Evolutionary conservation across 2,797 vertebrate species (phyloP), one percentile per base, ranked within the genome.

Genomic region (Aselliscus stoliczkanus): DNA sequence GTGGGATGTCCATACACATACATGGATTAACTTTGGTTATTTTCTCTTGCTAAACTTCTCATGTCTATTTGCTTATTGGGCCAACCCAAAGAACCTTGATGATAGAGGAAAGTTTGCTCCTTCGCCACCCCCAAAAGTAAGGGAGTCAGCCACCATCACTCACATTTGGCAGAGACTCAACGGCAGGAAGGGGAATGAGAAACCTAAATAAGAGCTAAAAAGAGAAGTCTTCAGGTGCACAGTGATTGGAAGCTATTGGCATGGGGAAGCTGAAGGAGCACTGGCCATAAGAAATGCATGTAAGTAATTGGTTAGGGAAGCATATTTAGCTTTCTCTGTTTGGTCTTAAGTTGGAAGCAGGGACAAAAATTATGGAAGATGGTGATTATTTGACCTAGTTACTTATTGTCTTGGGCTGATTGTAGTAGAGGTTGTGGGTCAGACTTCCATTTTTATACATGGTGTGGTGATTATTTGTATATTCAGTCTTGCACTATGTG

Each of bases 191-290:
- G 27, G 13, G 17, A 39, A 25, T 81, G 25, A 37, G 54, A 82
- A 72, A 82, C 42, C n/a, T 50, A 60, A 31, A 25, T 58, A 5
- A 34, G 14, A 15, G 42, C 42, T 42, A 31, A 76, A 58, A 72
- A 50, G 39, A 58, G 39, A 81, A 17, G 18, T 42, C 42, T 47
- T 47, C 13, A 8, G 9, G 18, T 37, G 2, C 12, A 39, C 42
- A 0, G 0, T 12, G 5, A 31, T 34, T 23, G 23, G 25, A 47
- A 39, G 18, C 29, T 47, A 23, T 31, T 47, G 39, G n/a, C n/a
- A 3, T 0, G 3, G 42, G 23, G 12, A 70, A 80, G 39, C 31
- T 80, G 39, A 90, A 44, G 23, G 7, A 47, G 27, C 13, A 69
- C 6, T 37, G 50, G 21, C 9, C 8, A 72, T n/a, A 81, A 90